Evolutionary conservation across 2,888 invertebrate species (phyloP).

Genomic region (Adela reaumurella): DNA sequence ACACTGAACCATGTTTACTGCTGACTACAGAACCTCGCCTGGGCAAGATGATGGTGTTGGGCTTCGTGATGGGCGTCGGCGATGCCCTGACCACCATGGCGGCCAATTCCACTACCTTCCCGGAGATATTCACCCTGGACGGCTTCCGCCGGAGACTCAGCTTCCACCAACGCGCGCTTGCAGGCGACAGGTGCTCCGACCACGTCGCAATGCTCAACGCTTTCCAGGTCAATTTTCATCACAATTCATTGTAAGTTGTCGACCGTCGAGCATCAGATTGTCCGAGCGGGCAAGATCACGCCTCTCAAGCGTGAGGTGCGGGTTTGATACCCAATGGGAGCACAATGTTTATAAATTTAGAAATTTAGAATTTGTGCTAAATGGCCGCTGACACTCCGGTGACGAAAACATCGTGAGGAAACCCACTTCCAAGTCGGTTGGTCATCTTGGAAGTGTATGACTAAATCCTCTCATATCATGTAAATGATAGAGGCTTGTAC

Average conservation of each 20-base stretch:
- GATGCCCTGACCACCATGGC: slow-evolving; percentile 92
- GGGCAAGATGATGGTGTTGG: slow-evolving; percentile 95
- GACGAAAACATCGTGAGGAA: too few species aligned
- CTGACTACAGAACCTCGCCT: slow-evolving; percentile 82
- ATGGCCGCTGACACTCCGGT: too few species aligned
- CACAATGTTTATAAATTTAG: not conserved
- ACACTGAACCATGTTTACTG: too few species aligned
- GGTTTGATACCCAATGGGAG: too few species aligned
- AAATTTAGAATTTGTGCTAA: too few species aligned
- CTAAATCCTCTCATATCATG: too few species aligned
- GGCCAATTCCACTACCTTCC: slow-evolving; percentile 92
- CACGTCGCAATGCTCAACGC: slow-evolving; percentile 94
- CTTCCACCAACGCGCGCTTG: slow-evolving; percentile 80
- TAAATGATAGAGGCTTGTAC: too few species aligned
- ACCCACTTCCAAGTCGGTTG: too few species aligned
- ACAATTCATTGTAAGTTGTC: not conserved
- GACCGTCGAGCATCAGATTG: too few species aligned
- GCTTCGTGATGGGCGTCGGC: slow-evolving; percentile 86
- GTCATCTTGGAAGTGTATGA: too few species aligned
- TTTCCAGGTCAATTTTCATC: slow-evolving; percentile 63
- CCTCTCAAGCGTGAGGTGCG: too few species aligned
- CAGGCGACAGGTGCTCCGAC: slow-evolving; percentile 86
- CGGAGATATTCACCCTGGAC: slow-evolving; percentile 87
- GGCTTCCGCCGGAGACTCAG: slow-evolving; percentile 72
- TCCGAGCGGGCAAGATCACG: too few species aligned